Evolutionary conservation across 1,140 invertebrate species (phyloP), one percentile per base, ranked within the genome.

Genomic region (Atta cephalotes): DNA sequence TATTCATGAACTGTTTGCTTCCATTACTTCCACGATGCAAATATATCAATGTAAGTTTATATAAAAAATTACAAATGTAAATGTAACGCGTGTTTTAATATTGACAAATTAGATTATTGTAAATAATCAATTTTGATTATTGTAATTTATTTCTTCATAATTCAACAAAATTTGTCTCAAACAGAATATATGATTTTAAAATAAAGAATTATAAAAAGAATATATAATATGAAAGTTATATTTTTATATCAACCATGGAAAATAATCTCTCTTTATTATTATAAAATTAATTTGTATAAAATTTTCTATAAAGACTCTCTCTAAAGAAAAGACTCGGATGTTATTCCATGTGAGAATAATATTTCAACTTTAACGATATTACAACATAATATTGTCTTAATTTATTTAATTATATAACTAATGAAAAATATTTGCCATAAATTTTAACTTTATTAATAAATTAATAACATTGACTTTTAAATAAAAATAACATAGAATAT

Each of bases 1-100:
- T 86, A 82, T 86, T 80, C 63, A 86, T 72, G 56, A 82, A 82
- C 62, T 86, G 56, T 82, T 81, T 53, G 31, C 66, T 71, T 81
- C 74, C 65, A 25, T 56, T 56, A 21, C 31, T 21, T 70, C 25
- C 21, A 25, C 58, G 28, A 49, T n/a, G 80, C 39, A 21, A 31
- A 28, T 62, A 35, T 84, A 76, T 74, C 70, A 56, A 62, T 74
- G 56, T 25, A 14, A 62, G 49, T 49, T 18, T 31, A 72, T 0
- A 53, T 14, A 74, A 74, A 62, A 16, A 49, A n/a, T 45, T 56
- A 53, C 51, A 82, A 60, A 60, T 74, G 14, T 39, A 21, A 25
- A 25, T 25, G 25, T 60, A 74, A 62, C 39, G 35, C 25, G 35
- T 35, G 21, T 76, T 63, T 62, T 49, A 35, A 21, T 14, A n/a